phyloP scores from a whole-genome alignment of 1,140 invertebrate species.

The Drosophila ohnishii region DNA sequence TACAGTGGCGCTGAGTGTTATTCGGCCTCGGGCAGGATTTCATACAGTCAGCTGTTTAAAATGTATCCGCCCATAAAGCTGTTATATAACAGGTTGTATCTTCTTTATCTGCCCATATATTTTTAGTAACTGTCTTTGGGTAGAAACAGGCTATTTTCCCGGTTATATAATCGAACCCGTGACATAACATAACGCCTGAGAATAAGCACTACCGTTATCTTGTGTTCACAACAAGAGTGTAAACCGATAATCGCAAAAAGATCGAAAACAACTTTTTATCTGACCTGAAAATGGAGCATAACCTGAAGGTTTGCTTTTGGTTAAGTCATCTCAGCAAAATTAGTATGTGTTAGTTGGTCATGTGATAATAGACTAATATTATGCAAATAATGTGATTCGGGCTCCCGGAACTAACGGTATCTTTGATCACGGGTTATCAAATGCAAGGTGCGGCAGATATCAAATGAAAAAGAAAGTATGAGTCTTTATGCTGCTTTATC shows the following conservation, averaged over 20 bases:
- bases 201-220: constrained; percentile 26
- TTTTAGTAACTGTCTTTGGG: background rate
- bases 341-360: constrained; percentile 12
- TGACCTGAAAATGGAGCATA: constrained; percentile 26
- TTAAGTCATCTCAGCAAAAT: constrained; percentile 2
- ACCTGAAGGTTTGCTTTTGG: constrained; percentile 1
- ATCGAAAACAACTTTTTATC: constrained; percentile 39
- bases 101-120: background rate
- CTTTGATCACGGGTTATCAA: constrained; percentile 31
- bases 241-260: constrained; percentile 22
- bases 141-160: background rate
- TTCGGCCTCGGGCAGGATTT: constrained; percentile 1
- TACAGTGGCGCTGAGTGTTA: constrained; percentile 5
- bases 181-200: constrained; percentile 25
- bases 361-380: constrained; percentile 27
- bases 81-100: constrained; percentile 15
- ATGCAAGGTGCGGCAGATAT: constrained; percentile 11
- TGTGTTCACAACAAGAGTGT: constrained; percentile 14
- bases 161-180: constrained; percentile 20
- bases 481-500: background rate
- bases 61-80: background rate
- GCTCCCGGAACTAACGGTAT: background rate
- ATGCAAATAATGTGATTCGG: constrained; percentile 26
- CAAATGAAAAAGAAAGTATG: background rate
- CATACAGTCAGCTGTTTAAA: background rate